A percentile compares a stretch with the other conserved stretches of the same genome.
Conservation (phyloP, 2,113 vertebrate species). For the Chaenocephalus aceratus region DNA sequence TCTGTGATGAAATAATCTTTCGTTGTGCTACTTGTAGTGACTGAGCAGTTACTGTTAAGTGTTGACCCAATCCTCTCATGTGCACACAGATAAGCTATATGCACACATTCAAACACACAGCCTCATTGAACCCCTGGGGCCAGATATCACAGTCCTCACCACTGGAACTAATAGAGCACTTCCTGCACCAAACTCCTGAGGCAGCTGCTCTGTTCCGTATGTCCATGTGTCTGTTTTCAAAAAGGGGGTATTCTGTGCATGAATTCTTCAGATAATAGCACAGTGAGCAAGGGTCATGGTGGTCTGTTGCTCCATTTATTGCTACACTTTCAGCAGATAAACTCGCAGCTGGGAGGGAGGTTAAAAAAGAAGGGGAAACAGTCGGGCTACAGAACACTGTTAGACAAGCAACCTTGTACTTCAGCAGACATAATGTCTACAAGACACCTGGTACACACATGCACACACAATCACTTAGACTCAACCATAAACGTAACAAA, state of each 20-base stretch:
- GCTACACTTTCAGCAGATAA: slow-evolving; percentile 44
- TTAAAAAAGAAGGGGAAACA: slow-evolving; percentile 17
- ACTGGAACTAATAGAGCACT: slow-evolving; percentile 83
- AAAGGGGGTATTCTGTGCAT: slow-evolving; percentile 49
- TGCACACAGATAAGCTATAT: slow-evolving; percentile 19
- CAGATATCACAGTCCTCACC: slow-evolving; percentile 76
- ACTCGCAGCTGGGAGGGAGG: slow-evolving; percentile 56
- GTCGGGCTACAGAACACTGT: slow-evolving; percentile 10
- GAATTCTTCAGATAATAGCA: slow-evolving; percentile 64
- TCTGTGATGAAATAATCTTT: slow-evolving; percentile 43
- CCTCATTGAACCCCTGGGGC: slow-evolving; percentile 68
- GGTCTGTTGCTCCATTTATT: slow-evolving; percentile 57
- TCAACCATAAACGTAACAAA: slow-evolving; percentile 26
- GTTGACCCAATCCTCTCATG: slow-evolving; percentile 43
- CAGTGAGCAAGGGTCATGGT: slow-evolving; percentile 50
- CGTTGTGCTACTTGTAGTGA: slow-evolving; percentile 27
- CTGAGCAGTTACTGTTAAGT: slow-evolving; percentile 30
- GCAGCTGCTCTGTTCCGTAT: slow-evolving; percentile 75
- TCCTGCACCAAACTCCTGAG: slow-evolving; percentile 74
- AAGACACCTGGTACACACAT: slow-evolving; percentile 66
- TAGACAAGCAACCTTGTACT: slow-evolving; percentile 57
- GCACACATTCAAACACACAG: slow-evolving; percentile 48
- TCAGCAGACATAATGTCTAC: slow-evolving; percentile 69
- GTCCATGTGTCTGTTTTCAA: slow-evolving; percentile 37
- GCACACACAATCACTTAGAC: slow-evolving; percentile 29